Conservation (phyloP, 2,888 invertebrate genomes). For the Thymelicus sylvestris region DNA sequence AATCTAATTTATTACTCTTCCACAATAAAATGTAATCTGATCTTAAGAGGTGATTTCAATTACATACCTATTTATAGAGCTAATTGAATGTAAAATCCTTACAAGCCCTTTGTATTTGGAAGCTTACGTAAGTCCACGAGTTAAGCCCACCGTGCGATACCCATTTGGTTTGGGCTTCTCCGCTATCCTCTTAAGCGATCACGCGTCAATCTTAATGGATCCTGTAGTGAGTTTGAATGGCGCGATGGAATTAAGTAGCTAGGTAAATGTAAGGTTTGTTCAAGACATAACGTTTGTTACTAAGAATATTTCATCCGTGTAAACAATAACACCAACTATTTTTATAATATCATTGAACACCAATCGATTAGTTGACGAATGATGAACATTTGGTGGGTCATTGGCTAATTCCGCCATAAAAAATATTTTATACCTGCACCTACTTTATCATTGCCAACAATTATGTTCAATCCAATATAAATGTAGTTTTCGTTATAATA, state of each 20-base stretch:
- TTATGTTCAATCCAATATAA: no score
- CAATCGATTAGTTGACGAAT: no score
- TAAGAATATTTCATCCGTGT: no score
- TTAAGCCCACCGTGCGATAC: constrained; percentile 37
- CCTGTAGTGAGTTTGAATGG: constrained; percentile 13
- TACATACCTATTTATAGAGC: constrained; percentile 4
- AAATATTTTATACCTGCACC: no score
- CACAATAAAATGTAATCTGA: background rate
- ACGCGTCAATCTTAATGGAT: constrained; percentile 32
- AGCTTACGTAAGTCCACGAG: constrained; percentile 29
- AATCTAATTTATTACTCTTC: background rate
- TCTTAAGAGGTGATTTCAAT: background rate
- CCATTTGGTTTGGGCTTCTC: constrained; percentile 28
- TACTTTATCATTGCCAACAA: no score
- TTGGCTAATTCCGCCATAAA: no score
- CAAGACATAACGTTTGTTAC: no score
- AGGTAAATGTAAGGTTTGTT: background rate
- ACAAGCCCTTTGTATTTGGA: constrained; percentile 26
- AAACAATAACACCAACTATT: no score
- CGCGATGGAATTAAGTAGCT: constrained; percentile 15
- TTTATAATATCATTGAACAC: no score
- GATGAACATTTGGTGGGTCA: no score
- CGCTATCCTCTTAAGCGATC: constrained; percentile 30
- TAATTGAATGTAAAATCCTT: constrained; percentile 32
- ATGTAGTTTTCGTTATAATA: no score